Conservation (phyloP, 2,113 vertebrate genomes). For the Mormoops blainvillei region DNA sequence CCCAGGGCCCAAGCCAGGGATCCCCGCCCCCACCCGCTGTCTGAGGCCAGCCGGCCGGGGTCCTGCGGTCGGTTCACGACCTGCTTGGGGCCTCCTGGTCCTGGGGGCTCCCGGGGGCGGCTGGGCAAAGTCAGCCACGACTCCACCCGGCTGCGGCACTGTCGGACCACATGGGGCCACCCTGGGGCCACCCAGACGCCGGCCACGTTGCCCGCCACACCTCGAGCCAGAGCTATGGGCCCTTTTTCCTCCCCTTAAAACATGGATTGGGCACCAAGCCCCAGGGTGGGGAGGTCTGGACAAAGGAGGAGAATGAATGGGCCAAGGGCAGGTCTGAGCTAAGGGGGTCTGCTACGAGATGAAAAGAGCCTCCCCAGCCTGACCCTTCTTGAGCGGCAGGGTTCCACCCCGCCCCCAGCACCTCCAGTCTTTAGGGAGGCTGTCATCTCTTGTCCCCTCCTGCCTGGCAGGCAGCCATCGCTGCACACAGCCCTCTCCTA, state of each 20-base stretch:
- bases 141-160: slow-evolving; percentile 39
- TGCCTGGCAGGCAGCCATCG: slow-evolving; percentile 37
- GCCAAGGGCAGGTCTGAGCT: not conserved
- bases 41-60: slow-evolving; percentile 49
- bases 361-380: not conserved
- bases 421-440: not conserved
- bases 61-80: slow-evolving; percentile 58
- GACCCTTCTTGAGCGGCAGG: not conserved
- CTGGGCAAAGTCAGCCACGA: not conserved
- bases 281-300: slow-evolving; percentile 39
- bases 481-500: slow-evolving; percentile 9
- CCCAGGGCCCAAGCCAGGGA: slow-evolving; percentile 52
- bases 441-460: slow-evolving; percentile 10
- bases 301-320: slow-evolving; percentile 25
- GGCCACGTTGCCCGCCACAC: slow-evolving; percentile 69
- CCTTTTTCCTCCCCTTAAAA: slow-evolving; percentile 48
- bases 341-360: not conserved
- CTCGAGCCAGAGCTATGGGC: slow-evolving; percentile 15
- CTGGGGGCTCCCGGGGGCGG: not conserved
- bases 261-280: slow-evolving; percentile 43
- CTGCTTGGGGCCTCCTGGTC: slow-evolving; percentile 35
- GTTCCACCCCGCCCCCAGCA: slow-evolving; percentile 1
- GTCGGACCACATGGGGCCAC: slow-evolving; percentile 45
- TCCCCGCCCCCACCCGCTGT: slow-evolving; percentile 67
- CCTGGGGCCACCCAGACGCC: slow-evolving; percentile 62